Evolutionary conservation across 2,113 vertebrate genomes (phyloP), one percentile per base, ranked within the genome.

Genomic region (Gobiocypris rarus): DNA sequence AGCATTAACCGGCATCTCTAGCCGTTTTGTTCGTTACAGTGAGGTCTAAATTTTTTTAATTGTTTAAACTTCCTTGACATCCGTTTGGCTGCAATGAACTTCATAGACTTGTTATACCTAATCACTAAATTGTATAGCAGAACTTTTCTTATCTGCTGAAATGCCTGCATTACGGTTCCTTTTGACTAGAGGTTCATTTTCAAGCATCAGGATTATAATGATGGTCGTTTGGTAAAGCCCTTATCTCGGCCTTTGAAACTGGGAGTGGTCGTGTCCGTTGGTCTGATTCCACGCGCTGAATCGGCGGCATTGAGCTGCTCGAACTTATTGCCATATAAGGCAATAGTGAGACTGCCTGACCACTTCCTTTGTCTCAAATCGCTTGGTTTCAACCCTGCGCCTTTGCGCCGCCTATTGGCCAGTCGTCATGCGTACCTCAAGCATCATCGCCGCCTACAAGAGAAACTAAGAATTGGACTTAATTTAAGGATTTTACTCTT

Each of bases 261-360:
- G 84, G 85, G 89, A 89, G 85, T 87, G 83, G 86, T 83, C 83
- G 82, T 82, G 63, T 85, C 41, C 70, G 63, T 52, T 85, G 82
- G 56, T 88, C 89, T 90, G 86, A 81, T 90, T 90, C 92, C 73
- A 90, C 91, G 88, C 83, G 90, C 84, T 83, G 88, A 83, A 75
- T 86, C 75, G 69, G 83, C 83, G 70, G 84, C 81, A 89, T 88
- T 74, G 87, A 87, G 87, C 90, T 89, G 85, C 89, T 89, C 91
- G 82, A 89, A 85, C 93, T 88, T 90, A 92, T 97, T 96, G 89
- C 97, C 97, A 95, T 97, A 97, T 97, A 97, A 97, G 96, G 97
- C 91, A 93, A 97, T 94, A 91, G 88, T 84, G 88, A 90, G 89
- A 87, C 90, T 81, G 84, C 85, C 89, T 89, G 91, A 87, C 93